Percentiles rank a stretch among this genome's conserved stretches.
Evolutionary conservation across 2,888 invertebrate genomes (phyloP).

Genomic region (Habroteleia sp.): DNA sequence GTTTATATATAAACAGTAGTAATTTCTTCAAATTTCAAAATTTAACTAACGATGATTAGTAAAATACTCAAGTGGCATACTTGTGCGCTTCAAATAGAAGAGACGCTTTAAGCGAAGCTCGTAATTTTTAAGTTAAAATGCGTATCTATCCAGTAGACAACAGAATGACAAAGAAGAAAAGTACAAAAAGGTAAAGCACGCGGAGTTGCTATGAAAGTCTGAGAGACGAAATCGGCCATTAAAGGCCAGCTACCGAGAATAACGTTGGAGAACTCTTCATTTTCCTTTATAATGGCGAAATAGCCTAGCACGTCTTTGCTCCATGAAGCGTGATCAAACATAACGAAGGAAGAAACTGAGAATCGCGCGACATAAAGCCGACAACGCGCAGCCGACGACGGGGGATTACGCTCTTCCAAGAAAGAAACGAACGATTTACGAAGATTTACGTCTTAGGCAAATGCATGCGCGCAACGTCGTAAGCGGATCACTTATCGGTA

Average conservation of each 20-base stretch:
- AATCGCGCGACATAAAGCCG: conserved; percentile 66
- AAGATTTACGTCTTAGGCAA: conserved; percentile 36
- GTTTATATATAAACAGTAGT: conserved; percentile 34
- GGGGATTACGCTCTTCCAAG: conserved; percentile 40
- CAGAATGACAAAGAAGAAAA: conserved; percentile 49
- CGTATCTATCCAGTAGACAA: conserved; percentile 26
- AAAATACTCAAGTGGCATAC: conserved; percentile 47
- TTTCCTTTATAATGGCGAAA: conserved; percentile 59
- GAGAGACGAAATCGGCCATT: conserved; percentile 55
- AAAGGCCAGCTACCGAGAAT: conserved; percentile 58
- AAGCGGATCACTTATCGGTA: conserved; percentile 40
- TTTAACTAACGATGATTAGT: conserved; percentile 43
- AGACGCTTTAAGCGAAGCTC: conserved; percentile 41
- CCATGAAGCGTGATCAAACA: conserved; percentile 60
- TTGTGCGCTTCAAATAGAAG: conserved; percentile 50
- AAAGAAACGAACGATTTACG: conserved; percentile 53
- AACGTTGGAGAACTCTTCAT: conserved; percentile 56
- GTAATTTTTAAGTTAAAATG: conserved; percentile 50
- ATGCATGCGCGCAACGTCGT: conserved; percentile 14
- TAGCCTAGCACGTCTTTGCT: conserved; percentile 53
- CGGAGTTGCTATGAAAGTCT: conserved; percentile 37
- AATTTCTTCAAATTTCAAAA: conserved; percentile 42
- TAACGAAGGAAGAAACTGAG: conserved; percentile 69
- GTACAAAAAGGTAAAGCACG: conserved; percentile 32
- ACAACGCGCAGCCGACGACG: conserved; percentile 47